Evolutionary conservation across 2,888 invertebrate species (phyloP).

Genomic region (Spialia ferax): DNA sequence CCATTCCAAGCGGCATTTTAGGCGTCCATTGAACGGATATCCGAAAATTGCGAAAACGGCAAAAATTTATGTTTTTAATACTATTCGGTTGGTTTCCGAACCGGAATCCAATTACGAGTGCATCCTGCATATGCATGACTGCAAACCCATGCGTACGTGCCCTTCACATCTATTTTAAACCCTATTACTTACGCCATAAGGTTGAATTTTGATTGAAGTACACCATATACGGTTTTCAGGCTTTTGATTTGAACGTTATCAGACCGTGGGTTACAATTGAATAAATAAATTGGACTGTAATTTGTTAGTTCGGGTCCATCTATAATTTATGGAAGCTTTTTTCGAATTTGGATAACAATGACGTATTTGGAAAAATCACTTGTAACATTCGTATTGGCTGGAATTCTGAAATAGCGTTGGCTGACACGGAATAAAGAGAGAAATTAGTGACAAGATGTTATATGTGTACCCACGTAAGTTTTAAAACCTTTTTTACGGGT

Average conservation of each 20-base stretch:
- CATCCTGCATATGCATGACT: conserved; percentile 39
- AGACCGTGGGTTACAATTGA: conserved; percentile 23
- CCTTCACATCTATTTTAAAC: conserved; percentile 6
- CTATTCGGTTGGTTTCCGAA: conserved; percentile 39
- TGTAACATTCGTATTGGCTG: too few species aligned
- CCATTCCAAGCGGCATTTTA: conserved; percentile 40
- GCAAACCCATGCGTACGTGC: background rate
- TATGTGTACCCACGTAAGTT: too few species aligned
- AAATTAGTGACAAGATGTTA: too few species aligned
- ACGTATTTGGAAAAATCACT: too few species aligned
- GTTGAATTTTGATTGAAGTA: background rate
- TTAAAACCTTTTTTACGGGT: too few species aligned
- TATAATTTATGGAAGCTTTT: conserved; percentile 11
- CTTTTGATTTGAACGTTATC: conserved; percentile 21
- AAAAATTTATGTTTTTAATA: conserved; percentile 41
- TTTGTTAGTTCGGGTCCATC: conserved; percentile 12
- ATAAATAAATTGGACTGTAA: conserved; percentile 24
- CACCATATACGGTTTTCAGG: conserved; percentile 10
- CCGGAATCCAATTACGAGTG: conserved; percentile 39
- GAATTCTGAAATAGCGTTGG: too few species aligned
- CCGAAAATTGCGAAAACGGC: conserved; percentile 40
- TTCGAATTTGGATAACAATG: background rate
- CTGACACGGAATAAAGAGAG: too few species aligned
- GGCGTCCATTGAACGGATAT: conserved; percentile 37
- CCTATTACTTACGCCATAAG: background rate